These are phyloP conservation scores for Marcusenius ussheri DNA, from an alignment of 2,113 vertebrate species.

Conservation along the genomic window DNA sequence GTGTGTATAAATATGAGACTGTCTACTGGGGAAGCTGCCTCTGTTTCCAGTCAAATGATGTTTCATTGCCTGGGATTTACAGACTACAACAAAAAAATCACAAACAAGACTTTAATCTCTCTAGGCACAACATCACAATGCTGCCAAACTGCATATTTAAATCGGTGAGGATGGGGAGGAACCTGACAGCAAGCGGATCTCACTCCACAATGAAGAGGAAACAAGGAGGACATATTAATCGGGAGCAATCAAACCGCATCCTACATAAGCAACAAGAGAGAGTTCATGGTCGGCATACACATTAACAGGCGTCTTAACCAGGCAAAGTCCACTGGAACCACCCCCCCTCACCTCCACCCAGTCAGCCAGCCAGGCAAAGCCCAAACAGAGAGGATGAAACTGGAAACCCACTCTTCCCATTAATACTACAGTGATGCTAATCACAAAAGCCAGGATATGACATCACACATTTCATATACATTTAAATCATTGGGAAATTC, in stretches of 20 bases:
- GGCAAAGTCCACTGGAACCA: too few relatives aligned
- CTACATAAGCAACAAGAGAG: not conserved
- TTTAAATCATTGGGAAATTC: not conserved
- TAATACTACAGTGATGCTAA: not conserved
- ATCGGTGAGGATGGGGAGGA: not conserved
- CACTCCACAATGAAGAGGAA: not conserved
- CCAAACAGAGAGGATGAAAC: not conserved
- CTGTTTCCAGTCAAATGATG: not conserved
- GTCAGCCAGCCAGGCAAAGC: not conserved
- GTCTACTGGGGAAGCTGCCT: not conserved
- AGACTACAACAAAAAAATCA: not conserved
- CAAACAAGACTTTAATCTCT: not conserved
- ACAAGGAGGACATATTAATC: not conserved
- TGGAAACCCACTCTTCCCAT: not conserved
- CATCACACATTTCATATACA: not conserved
- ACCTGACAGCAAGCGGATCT: not conserved
- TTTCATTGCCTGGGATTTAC: not conserved
- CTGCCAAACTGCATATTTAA: not conserved
- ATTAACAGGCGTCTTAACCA: too few relatives aligned
- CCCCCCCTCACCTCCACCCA: too few relatives aligned
- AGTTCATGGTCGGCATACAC: not conserved
- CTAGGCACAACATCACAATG: not conserved
- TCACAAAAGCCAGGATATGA: not conserved
- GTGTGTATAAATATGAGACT: not conserved
- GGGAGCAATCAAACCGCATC: not conserved